Evolutionary conservation across 2,888 invertebrate genomes (phyloP).

Genomic region (Pyrrhia umbra): DNA sequence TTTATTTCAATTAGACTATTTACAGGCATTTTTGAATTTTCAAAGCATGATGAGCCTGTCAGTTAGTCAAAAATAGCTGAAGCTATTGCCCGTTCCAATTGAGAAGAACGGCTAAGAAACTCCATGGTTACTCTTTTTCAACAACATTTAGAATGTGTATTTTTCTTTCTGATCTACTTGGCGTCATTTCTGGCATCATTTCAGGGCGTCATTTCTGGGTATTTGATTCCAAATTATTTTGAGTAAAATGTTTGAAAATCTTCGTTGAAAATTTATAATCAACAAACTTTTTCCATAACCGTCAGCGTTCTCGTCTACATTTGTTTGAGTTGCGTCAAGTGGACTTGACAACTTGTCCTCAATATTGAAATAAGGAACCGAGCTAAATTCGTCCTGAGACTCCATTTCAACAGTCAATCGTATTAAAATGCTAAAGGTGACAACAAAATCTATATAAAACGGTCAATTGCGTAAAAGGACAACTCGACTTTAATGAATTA

Average conservation of each 20-base stretch:
- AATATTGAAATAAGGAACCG: constrained; percentile 68
- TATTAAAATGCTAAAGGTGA: constrained; percentile 47
- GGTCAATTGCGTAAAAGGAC: constrained; percentile 22
- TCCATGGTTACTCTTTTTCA: too few species aligned
- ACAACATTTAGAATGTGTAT: too few species aligned
- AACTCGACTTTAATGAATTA: constrained; percentile 30
- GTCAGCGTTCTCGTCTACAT: constrained; percentile 60
- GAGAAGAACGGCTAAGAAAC: too few species aligned
- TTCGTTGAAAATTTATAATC: constrained; percentile 67
- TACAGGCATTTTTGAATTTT: too few species aligned
- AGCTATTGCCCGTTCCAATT: too few species aligned
- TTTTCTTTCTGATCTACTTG: too few species aligned
- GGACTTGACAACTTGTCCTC: constrained; percentile 68
- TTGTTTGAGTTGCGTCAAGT: constrained; percentile 73
- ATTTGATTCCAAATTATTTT: constrained; percentile 41
- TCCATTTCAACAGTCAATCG: constrained; percentile 44
- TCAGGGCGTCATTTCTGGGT: constrained; percentile 3
- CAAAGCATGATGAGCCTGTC: too few species aligned
- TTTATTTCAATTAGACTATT: too few species aligned
- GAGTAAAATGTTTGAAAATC: constrained; percentile 56
- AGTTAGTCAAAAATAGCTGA: too few species aligned
- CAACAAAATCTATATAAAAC: constrained; percentile 16
- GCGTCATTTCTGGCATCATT: too few species aligned
- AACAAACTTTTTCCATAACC: constrained; percentile 76
- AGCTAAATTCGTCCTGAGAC: constrained; percentile 46